Percentiles rank a stretch among this genome's conserved stretches.
phyloP scores from a whole-genome alignment of 2,888 invertebrate genomes.

The Dione vanillae region DNA sequence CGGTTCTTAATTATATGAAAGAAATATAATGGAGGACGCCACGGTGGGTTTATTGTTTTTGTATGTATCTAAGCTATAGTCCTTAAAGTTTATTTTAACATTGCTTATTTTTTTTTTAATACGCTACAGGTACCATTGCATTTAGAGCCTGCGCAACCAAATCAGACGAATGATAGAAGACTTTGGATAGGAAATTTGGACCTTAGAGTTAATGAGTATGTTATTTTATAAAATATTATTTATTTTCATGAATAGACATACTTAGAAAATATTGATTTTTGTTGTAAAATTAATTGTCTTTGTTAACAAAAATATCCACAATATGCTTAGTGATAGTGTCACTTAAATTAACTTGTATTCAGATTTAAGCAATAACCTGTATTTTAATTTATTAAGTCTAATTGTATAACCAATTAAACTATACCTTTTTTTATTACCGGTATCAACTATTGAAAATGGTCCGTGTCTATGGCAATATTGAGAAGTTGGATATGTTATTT shows the following conservation, averaged over 20 bases:
- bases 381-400: background rate
- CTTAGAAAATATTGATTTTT: too few relatives aligned
- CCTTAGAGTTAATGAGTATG: slow-evolving; percentile 97
- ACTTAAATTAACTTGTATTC: too few relatives aligned
- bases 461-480: slow-evolving; percentile 96
- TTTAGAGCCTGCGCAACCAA: slow-evolving; percentile 82
- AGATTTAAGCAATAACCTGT: too few relatives aligned
- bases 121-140: slow-evolving; percentile 77
- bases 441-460: slow-evolving; percentile 98
- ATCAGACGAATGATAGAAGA: slow-evolving; percentile 86
- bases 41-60: slow-evolving; percentile 5
- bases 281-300: too few relatives aligned
- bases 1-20: background rate
- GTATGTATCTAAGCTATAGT: too few relatives aligned
- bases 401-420: slow-evolving; percentile 58
- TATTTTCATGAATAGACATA: too few relatives aligned
- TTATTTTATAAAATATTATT: slow-evolving; percentile 51
- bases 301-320: background rate
- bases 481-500: slow-evolving; percentile 98
- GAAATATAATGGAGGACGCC: slow-evolving; percentile 21
- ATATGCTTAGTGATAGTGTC: too few relatives aligned
- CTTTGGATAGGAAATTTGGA: slow-evolving; percentile 97
- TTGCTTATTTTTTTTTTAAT: slow-evolving; percentile 1
- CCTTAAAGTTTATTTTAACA: background rate
- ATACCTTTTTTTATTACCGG: slow-evolving; percentile 87